phyloP scores from a whole-genome alignment of 2,888 invertebrate species.

The Drosophila acutilabella region DNA sequence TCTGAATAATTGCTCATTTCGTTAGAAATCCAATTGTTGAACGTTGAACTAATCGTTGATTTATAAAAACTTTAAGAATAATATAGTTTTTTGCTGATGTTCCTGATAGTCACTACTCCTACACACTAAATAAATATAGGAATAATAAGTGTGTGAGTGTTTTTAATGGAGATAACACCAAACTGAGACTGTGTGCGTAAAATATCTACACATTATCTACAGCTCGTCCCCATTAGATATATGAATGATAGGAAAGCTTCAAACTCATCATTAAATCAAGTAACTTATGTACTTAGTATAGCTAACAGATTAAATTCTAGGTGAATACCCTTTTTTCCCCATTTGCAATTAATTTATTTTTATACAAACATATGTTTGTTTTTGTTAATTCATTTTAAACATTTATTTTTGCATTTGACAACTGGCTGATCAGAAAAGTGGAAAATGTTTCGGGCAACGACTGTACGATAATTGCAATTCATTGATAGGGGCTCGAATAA shows the following conservation, averaged over 20 bases:
- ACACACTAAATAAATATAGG: not conserved
- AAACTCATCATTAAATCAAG: not conserved
- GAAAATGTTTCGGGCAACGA: conserved; percentile 3
- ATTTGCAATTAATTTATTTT: not conserved
- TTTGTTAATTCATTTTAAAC: not conserved
- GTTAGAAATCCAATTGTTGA: not conserved
- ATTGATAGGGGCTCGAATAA: conserved; percentile 20
- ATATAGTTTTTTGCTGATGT: not conserved
- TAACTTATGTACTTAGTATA: not conserved
- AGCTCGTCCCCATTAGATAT: not conserved
- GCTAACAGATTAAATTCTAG: not conserved
- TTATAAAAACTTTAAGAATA: not conserved
- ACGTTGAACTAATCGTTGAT: not conserved
- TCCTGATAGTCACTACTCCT: not conserved
- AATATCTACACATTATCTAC: conserved; percentile 2
- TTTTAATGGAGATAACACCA: conserved; percentile 4
- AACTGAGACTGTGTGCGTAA: not conserved
- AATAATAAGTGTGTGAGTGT: not conserved
- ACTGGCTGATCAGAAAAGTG: not conserved
- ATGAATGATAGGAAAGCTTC: not conserved
- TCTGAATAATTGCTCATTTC: not conserved
- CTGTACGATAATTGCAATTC: conserved; percentile 8
- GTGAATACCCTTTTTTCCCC: conserved; percentile 1
- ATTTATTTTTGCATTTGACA: conserved; percentile 3
- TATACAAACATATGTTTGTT: not conserved